Evolutionary conservation across 2,113 vertebrate species (phyloP).

Genomic region (Solenodon paradoxus): DNA sequence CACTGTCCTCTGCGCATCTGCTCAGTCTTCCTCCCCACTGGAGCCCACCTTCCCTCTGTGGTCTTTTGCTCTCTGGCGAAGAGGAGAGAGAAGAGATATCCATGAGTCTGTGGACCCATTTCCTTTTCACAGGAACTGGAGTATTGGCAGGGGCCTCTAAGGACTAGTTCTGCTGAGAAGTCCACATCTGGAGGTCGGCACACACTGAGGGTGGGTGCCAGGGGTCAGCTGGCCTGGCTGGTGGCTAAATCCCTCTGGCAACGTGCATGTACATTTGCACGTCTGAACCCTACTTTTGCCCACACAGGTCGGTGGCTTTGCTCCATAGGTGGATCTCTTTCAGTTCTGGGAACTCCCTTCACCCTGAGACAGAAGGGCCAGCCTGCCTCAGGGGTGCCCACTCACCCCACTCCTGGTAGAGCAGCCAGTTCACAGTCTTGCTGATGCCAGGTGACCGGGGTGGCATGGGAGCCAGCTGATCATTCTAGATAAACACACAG

Average conservation of each 20-base stretch:
- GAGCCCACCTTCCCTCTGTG: not conserved
- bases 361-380: accelerated
- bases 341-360: not conserved
- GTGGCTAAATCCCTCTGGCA: not conserved
- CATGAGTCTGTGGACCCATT: not conserved
- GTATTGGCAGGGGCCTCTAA: not conserved
- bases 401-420: not conserved
- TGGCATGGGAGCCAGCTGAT: not conserved
- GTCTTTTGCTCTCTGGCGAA: constrained; percentile 15
- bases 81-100: not conserved
- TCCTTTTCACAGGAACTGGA: not conserved
- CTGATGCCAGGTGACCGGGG: not conserved
- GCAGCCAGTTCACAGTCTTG: not conserved
- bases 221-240: not conserved
- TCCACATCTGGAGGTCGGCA: not conserved
- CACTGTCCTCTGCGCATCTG: not conserved
- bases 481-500: not conserved
- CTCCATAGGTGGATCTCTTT: not conserved
- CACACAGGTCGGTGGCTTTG: not conserved
- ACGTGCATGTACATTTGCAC: accelerated
- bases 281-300: not conserved
- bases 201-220: not conserved
- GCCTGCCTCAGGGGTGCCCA: not conserved
- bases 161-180: not conserved
- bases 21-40: not conserved